phyloP scores from a whole-genome alignment of 2,797 vertebrate genomes.

The Gouania willdenowi region DNA sequence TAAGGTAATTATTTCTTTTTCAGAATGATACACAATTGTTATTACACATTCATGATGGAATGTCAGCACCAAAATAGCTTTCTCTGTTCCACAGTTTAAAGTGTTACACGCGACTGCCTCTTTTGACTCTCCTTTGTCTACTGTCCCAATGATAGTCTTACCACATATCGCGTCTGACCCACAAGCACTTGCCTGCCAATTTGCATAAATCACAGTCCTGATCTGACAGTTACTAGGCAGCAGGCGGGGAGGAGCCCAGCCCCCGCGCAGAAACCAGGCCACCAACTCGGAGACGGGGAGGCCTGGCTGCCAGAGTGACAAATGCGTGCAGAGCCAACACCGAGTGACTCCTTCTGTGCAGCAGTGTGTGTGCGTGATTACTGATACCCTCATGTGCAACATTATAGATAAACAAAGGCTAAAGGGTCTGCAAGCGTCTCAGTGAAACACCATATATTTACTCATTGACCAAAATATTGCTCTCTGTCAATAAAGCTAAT shows the following conservation, averaged over 20 bases:
- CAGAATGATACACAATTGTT: too few species aligned
- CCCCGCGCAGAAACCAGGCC: conserved; percentile 69
- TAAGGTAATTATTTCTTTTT: too few species aligned
- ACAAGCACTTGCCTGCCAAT: conserved; percentile 69
- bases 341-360: conserved; percentile 41
- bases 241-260: conserved; percentile 56
- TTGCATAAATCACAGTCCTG: conserved; percentile 75
- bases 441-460: too few species aligned
- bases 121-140: conserved; percentile 34
- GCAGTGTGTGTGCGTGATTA: background rate
- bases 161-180: conserved; percentile 68
- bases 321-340: conserved; percentile 59
- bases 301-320: conserved; percentile 72
- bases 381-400: conserved; percentile 1
- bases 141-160: conserved; percentile 52
- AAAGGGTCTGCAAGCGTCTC: too few species aligned
- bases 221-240: conserved; percentile 78
- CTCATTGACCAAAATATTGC: too few species aligned
- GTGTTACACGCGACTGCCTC: conserved; percentile 11
- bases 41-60: background rate
- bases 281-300: conserved; percentile 69
- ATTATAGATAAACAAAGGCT: too few species aligned
- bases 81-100: background rate
- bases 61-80: background rate
- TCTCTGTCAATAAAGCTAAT: too few species aligned